phyloP scores from a whole-genome alignment of 2,113 vertebrate genomes.

The Antennarius striatus region DNA sequence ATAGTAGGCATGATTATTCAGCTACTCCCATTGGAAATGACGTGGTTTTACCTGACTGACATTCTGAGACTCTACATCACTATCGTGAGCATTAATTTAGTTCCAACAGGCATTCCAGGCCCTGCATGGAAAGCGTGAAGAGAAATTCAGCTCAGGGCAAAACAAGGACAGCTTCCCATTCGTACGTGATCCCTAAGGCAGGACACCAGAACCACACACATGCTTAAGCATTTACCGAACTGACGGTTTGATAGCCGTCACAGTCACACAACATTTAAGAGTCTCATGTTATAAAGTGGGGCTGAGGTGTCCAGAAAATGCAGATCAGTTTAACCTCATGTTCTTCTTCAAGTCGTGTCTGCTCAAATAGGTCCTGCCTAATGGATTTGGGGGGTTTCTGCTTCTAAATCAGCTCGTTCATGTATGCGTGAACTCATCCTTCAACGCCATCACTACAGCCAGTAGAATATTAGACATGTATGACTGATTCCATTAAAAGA shows the following conservation, averaged over 20 bases:
- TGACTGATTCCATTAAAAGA: conserved; percentile 8
- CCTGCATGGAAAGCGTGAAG: conserved; percentile 27
- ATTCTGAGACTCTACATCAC: too few species aligned
- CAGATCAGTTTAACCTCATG: too few species aligned
- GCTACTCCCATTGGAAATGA: too few species aligned
- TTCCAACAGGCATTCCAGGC: conserved; percentile 30
- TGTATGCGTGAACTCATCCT: not conserved
- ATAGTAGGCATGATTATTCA: too few species aligned
- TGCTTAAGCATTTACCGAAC: too few species aligned
- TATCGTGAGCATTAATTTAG: too few species aligned
- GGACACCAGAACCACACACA: not conserved
- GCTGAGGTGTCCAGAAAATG: too few species aligned
- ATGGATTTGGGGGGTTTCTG: not conserved
- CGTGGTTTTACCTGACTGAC: too few species aligned
- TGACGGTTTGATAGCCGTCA: too few species aligned
- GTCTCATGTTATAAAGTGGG: too few species aligned
- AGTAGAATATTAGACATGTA: conserved; percentile 2
- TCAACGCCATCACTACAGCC: not conserved
- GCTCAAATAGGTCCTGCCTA: not conserved
- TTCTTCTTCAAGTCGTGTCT: not conserved
- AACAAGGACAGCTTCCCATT: conserved; percentile 41
- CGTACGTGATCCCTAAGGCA: conserved; percentile 43
- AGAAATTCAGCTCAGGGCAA: conserved; percentile 37
- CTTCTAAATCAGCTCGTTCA: not conserved
- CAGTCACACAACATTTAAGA: too few species aligned